Conservation (phyloP, 2,888 invertebrate genomes). For the Quadriops clusia region DNA sequence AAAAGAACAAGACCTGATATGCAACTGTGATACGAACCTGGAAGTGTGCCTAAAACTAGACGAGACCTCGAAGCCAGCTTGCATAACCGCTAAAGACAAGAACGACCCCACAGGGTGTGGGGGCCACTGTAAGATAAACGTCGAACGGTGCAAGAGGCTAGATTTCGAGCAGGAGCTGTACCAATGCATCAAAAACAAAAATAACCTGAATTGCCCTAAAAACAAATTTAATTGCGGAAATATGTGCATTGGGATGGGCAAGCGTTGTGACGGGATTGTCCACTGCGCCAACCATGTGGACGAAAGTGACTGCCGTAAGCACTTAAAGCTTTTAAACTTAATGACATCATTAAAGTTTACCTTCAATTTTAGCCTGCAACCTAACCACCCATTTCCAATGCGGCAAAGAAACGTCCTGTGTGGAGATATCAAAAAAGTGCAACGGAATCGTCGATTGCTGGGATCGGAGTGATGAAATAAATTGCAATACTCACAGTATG, state of each 20-base stretch:
- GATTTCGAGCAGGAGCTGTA: constrained; percentile 41
- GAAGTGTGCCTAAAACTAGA: constrained; percentile 29
- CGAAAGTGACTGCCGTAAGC: constrained; percentile 60
- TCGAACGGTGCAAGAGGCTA: constrained; percentile 51
- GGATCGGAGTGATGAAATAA: constrained; percentile 64
- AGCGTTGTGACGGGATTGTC: constrained; percentile 59
- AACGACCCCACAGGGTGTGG: constrained; percentile 47
- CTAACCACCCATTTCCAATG: constrained; percentile 58
- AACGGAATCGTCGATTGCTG: constrained; percentile 65
- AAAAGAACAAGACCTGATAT: constrained; percentile 11
- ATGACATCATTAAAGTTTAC: neutral
- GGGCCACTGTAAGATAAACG: constrained; percentile 50
- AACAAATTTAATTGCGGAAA: constrained; percentile 63
- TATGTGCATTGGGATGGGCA: constrained; percentile 50
- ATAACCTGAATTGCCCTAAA: constrained; percentile 46
- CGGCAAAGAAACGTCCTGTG: constrained; percentile 60
- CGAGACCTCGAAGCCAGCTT: constrained; percentile 25
- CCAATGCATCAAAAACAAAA: constrained; percentile 45
- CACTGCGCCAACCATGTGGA: constrained; percentile 66
- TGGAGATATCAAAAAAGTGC: constrained; percentile 54
- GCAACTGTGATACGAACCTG: constrained; percentile 20
- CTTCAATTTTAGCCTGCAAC: constrained; percentile 48
- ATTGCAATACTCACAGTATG: constrained; percentile 39
- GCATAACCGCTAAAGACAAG: constrained; percentile 23
- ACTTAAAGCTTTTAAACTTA: constrained; percentile 6